Evolutionary conservation across 1,140 invertebrate genomes (phyloP).

Genomic region (Drosophila micromelanica): DNA sequence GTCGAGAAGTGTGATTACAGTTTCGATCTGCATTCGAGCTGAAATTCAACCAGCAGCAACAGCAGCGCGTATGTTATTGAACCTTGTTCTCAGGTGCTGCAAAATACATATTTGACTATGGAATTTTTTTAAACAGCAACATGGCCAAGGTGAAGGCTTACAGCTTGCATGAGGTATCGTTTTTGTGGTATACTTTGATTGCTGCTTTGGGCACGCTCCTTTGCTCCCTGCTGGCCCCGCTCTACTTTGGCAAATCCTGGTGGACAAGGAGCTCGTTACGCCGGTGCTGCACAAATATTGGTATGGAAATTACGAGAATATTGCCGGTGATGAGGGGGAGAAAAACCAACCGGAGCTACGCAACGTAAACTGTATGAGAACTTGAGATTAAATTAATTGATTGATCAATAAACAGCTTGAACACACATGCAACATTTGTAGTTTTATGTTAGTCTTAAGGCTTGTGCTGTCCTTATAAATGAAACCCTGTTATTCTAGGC

Average conservation of each 20-base stretch:
- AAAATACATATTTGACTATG: background rate
- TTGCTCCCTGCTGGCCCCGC: constrained; percentile 50
- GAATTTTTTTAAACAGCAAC: constrained; percentile 8
- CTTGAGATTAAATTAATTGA: background rate
- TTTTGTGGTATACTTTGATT: constrained; percentile 85
- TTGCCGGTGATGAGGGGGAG: constrained; percentile 36
- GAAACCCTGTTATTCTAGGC: constrained; percentile 13
- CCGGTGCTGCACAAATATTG: constrained; percentile 54
- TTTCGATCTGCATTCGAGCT: constrained; percentile 34
- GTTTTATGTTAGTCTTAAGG: constrained; percentile 33
- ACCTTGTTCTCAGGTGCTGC: background rate
- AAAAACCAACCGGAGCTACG: constrained; percentile 2
- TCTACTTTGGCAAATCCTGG: constrained; percentile 65
- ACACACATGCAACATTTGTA: constrained; percentile 1
- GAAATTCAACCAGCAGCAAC: constrained; percentile 49
- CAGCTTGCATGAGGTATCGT: constrained; percentile 63
- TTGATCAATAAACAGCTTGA: constrained; percentile 23
- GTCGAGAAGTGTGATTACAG: constrained; percentile 61
- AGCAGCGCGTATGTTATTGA: constrained; percentile 55
- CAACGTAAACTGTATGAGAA: constrained; percentile 25
- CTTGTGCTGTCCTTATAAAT: constrained; percentile 2
- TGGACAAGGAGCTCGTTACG: constrained; percentile 57
- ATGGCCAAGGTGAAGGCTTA: constrained; percentile 4
- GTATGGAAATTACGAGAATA: constrained; percentile 58
- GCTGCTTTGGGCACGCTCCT: constrained; percentile 56